phyloP scores from a whole-genome alignment of 2,797 vertebrate genomes.

The Benthosema pterotum region DNA sequence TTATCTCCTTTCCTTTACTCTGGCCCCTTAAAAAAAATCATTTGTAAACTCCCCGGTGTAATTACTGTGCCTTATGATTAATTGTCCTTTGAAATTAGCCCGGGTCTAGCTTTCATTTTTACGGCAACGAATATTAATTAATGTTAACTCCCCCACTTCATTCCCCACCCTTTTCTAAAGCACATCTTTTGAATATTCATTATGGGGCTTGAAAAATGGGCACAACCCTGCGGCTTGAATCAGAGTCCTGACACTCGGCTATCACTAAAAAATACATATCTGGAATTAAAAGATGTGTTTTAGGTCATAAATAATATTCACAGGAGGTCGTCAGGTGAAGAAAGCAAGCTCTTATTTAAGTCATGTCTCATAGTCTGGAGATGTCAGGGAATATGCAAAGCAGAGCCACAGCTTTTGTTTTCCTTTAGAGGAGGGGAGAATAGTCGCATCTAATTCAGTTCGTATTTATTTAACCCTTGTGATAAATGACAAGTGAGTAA shows the following conservation, averaged over 20 bases:
- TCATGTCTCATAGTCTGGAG: conserved; percentile 71
- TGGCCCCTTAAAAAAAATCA: conserved; percentile 92
- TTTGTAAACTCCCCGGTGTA: conserved; percentile 99
- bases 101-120: conserved; percentile 98
- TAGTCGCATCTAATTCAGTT: conserved; percentile 75
- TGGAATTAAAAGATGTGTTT: conserved; percentile 80
- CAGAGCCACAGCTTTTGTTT: conserved; percentile 68
- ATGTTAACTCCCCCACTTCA: conserved; percentile 88
- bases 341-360: conserved; percentile 78
- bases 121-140: conserved; percentile 99
- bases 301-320: conserved; percentile 81
- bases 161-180: conserved; percentile 80
- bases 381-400: conserved; percentile 78
- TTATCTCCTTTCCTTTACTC: conserved; percentile 90
- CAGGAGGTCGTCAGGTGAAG: conserved; percentile 71
- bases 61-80: conserved; percentile 99
- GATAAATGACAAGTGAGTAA: conserved; percentile 82
- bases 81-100: conserved; percentile 99
- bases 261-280: conserved; percentile 83
- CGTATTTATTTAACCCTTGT: conserved; percentile 81
- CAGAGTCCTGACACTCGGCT: conserved; percentile 85
- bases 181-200: conserved; percentile 98
- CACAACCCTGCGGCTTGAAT: conserved; percentile 81
- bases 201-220: conserved; percentile 91
- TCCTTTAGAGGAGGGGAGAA: conserved; percentile 56